Base-by-base conservation (phyloP, 2,888 invertebrate species). In the Lottia gigantea region DNA sequence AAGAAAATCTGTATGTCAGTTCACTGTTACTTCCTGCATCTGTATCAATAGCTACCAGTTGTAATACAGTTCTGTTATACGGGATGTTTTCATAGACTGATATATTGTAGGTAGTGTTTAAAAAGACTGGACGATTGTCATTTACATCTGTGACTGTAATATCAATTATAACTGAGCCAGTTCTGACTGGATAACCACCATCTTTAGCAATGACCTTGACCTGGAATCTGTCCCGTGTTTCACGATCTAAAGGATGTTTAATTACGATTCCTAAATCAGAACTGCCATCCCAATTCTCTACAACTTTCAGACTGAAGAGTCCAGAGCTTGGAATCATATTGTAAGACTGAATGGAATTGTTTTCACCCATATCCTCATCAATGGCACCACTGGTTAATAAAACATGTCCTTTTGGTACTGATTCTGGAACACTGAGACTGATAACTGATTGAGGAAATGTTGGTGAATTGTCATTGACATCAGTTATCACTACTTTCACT, bases 11-110 rank as follows among this genome's bases (percentile, higher is more conserved):
- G 80, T 90, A 91, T 6, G 84, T 81, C 7, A 91, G 85, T 68
- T 89, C 87, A 7, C 89, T 93, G 85, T 97, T 97, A 8, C 91
- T 91, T 4, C 95, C 97, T 76, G 93, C 92, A 85, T 97, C 97
- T 61, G 91, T 91, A 86, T 98, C 97, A 4, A 91, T 92, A 0
- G 97, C 97, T 14, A 92, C 91, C 0, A 97, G 93, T 61, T 74
- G 74, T 31, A 82, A 55, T 16, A 85, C 76, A n/a, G 80, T 74
- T 0, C 78, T 73, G 16, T 78, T 78, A 40, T 79, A 67, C 8
- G 75, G 73, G 0, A 74, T 73, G 70, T 83, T 80, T 64, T 84
- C 85, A 45, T 71, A 62, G 0, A 84, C 78, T 31, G 79, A 78
- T 6, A 78, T 73, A 68, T 82, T 83, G 73, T 83, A 85, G 7